A percentile compares a stretch with the other conserved stretches of the same genome.
phyloP scores from a whole-genome alignment of 2,113 vertebrate genomes.

The Ameiurus melas region DNA sequence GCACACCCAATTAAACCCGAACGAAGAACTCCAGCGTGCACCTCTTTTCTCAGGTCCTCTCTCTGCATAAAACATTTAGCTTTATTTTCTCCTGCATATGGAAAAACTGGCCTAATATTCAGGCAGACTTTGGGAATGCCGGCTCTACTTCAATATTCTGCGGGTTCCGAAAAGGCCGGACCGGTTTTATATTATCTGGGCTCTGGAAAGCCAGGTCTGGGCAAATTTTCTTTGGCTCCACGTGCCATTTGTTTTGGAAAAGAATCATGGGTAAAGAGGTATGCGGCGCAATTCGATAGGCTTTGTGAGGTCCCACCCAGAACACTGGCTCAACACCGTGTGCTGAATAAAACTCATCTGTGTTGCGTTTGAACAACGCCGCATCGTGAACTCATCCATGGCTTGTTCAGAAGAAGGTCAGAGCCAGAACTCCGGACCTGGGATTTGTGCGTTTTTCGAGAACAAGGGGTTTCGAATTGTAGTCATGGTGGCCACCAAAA shows the following conservation, averaged over 20 bases:
- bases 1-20: conserved; percentile 17
- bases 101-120: conserved; percentile 18
- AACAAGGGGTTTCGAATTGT: neutral
- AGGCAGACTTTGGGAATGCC: neutral
- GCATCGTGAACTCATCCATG: conserved; percentile 21
- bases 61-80: conserved; percentile 26
- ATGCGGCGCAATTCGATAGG: conserved; percentile 51
- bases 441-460: neutral
- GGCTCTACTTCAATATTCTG: conserved; percentile 16
- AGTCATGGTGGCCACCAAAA: conserved; percentile 2
- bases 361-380: conserved; percentile 9
- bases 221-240: conserved; percentile 51
- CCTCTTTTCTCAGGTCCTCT: neutral
- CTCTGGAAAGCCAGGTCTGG: conserved; percentile 25
- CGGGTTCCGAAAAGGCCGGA: conserved; percentile 18
- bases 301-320: conserved; percentile 47
- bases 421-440: neutral
- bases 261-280: conserved; percentile 41
- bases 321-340: conserved; percentile 28
- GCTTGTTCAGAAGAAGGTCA: conserved; percentile 29
- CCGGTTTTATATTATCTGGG: conserved; percentile 42
- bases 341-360: conserved; percentile 37
- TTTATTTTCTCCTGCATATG: conserved; percentile 31
- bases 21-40: neutral
- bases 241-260: conserved; percentile 49